A percentile compares a stretch with the other conserved stretches of the same genome.
These are phyloP conservation scores for Chaetodon auriga DNA, from an alignment of 2,113 vertebrate genomes.

Conservation along the genomic window DNA sequence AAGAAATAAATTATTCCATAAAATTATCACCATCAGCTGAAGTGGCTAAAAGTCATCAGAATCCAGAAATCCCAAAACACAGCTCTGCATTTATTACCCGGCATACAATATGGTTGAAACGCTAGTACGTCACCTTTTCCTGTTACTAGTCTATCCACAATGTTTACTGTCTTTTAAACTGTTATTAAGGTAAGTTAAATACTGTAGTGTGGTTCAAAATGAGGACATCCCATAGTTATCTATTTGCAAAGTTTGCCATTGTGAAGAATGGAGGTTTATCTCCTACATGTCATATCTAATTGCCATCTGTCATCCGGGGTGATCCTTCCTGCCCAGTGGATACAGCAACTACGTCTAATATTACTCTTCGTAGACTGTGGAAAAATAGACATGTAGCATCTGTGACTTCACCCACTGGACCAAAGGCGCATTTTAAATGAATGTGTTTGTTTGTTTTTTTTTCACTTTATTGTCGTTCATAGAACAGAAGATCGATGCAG, in stretches of 20 bases:
- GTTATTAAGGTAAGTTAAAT: background rate
- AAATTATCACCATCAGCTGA: constrained; percentile 17
- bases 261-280: background rate
- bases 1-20: constrained; percentile 6
- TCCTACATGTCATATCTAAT: background rate
- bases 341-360: background rate
- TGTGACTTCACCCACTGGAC: background rate
- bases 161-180: background rate
- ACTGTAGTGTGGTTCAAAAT: background rate
- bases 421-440: background rate
- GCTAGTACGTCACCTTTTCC: background rate
- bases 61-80: background rate
- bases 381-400: background rate
- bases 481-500: too few relatives aligned
- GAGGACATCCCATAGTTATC: background rate
- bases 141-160: background rate
- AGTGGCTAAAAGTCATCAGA: background rate
- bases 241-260: background rate
- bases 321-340: background rate
- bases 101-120: background rate
- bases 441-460: background rate
- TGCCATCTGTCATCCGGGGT: background rate
- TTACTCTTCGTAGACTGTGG: background rate
- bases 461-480: background rate
- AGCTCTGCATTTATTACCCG: background rate